phyloP scores from a whole-genome alignment of 2,797 vertebrate genomes.

The Loris lydekkerianus region DNA sequence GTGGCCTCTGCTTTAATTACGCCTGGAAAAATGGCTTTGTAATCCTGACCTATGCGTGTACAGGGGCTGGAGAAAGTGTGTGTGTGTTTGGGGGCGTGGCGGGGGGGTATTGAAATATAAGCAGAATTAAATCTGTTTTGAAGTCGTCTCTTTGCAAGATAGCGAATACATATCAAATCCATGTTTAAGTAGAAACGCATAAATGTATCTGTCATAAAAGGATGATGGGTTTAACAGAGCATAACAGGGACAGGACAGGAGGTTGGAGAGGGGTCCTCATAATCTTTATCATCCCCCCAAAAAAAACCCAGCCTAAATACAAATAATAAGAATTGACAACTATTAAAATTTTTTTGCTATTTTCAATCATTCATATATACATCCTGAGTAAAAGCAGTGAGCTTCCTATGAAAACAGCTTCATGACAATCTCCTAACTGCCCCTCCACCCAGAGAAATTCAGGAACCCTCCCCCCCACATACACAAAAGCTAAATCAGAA shows the following conservation, averaged over 20 bases:
- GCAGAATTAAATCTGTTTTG: slow-evolving; percentile 50
- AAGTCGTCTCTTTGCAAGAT: slow-evolving; percentile 49
- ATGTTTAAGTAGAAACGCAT: background rate
- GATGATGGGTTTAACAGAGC: background rate
- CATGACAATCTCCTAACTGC: background rate
- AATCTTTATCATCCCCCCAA: background rate
- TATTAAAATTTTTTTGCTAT: background rate
- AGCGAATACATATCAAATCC: background rate
- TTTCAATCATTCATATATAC: background rate
- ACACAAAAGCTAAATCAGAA: background rate
- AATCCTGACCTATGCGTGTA: slow-evolving; percentile 7
- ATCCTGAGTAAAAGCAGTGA: background rate
- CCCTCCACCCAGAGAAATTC: background rate
- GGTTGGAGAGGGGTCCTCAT: background rate
- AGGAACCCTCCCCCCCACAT: background rate
- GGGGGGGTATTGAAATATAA: background rate
- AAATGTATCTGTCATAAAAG: background rate
- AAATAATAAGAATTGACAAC: background rate
- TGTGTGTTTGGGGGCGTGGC: too few species aligned
- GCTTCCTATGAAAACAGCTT: background rate
- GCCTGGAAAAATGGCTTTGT: slow-evolving; percentile 36
- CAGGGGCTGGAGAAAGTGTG: background rate
- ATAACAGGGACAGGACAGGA: background rate
- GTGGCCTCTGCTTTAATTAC: slow-evolving; percentile 69
- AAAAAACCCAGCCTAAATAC: slow-evolving; percentile 15